phyloP scores from a whole-genome alignment of 2,797 vertebrate species.

The Helostoma temminkii region DNA sequence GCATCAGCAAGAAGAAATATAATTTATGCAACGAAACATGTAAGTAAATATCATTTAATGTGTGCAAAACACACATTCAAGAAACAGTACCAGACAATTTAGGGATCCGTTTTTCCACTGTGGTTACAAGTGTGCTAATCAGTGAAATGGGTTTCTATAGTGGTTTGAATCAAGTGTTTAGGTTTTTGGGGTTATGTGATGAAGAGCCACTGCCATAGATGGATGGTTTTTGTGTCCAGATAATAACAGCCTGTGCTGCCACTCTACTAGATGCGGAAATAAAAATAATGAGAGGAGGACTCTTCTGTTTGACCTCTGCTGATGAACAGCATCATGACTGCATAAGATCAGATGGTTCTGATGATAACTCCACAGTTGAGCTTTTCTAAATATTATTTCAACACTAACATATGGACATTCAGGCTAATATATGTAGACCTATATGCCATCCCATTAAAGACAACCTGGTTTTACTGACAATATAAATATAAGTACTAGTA shows the following conservation, averaged over 20 bases:
- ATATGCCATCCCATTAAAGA: background rate
- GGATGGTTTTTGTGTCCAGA: slow-evolving; percentile 35
- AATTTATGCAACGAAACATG: slow-evolving; percentile 20
- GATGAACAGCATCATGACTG: slow-evolving; percentile 17
- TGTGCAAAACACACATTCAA: slow-evolving; percentile 28
- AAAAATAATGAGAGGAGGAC: slow-evolving; percentile 7
- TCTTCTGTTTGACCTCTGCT: slow-evolving; percentile 42
- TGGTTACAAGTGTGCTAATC: slow-evolving; percentile 40
- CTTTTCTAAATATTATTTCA: background rate
- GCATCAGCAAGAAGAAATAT: slow-evolving; percentile 34
- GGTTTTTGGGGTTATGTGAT: slow-evolving; percentile 39
- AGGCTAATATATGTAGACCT: slow-evolving; percentile 2
- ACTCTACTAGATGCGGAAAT: slow-evolving; percentile 35
- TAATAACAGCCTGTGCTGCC: slow-evolving; percentile 12
- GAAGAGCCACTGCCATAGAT: slow-evolving; percentile 32
- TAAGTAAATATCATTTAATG: too few species aligned
- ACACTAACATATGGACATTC: background rate
- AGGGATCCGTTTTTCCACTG: too few species aligned
- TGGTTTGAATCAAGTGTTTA: slow-evolving; percentile 29
- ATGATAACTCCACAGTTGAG: background rate
- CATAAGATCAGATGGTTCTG: slow-evolving; percentile 6
- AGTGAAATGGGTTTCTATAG: slow-evolving; percentile 33
- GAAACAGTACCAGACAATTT: too few species aligned
- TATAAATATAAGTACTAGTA: too few species aligned
- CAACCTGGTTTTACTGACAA: background rate